Conservation (phyloP, 2,888 invertebrate genomes). For the Invenusta paracnida region DNA sequence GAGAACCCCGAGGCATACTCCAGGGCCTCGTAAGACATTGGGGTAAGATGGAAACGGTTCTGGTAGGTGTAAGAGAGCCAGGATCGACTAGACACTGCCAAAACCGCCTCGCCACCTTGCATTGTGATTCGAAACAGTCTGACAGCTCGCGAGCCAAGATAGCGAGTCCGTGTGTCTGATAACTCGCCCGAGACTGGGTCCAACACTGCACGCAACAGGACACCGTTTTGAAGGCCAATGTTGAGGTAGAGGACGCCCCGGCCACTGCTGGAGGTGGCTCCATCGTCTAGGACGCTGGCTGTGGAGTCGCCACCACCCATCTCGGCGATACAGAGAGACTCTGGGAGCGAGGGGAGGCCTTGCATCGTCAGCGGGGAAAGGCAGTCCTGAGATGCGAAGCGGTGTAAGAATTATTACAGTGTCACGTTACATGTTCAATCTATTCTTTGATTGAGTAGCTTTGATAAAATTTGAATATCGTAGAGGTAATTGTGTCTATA, state of each 20-base stretch:
- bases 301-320: conserved; percentile 53
- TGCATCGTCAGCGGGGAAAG: conserved; percentile 90
- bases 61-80: conserved; percentile 98
- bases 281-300: not conserved
- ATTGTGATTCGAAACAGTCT: conserved; percentile 90
- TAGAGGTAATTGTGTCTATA: too few relatives aligned
- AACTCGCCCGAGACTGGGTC: conserved; percentile 93
- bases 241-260: conserved; percentile 81
- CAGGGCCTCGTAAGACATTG: conserved; percentile 87
- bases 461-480: too few relatives aligned
- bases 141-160: conserved; percentile 88
- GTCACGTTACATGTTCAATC: too few relatives aligned
- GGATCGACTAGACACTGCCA: conserved; percentile 93
- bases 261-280: conserved; percentile 56
- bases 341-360: conserved; percentile 87
- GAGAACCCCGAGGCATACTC: conserved; percentile 94
- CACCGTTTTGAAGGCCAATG: conserved; percentile 94
- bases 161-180: conserved; percentile 91
- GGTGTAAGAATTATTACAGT: not conserved
- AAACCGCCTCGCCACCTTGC: conserved; percentile 64
- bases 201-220: conserved; percentile 81
- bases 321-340: conserved; percentile 92
- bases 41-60: conserved; percentile 81
- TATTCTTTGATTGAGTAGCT: too few relatives aligned
- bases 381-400: conserved; percentile 69